These are phyloP conservation scores for Ennomos fuscantarius DNA, from an alignment of 2,888 invertebrate genomes.

Conservation along the genomic window DNA sequence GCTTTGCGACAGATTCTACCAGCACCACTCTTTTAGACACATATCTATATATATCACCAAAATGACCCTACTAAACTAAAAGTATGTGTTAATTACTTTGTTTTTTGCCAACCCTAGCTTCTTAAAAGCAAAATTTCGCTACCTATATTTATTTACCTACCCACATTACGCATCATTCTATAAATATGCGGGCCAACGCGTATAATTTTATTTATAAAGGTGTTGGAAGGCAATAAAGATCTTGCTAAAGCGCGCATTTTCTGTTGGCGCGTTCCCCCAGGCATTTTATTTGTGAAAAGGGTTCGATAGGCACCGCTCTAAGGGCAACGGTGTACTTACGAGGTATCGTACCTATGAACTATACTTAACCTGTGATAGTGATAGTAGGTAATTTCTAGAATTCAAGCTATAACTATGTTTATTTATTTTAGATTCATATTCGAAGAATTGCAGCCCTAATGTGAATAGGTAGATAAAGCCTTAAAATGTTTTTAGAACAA, in stretches of 20 bases:
- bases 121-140: slow-evolving; percentile 19
- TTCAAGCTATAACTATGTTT: neutral
- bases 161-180: slow-evolving; percentile 26
- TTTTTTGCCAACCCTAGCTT: too few relatives aligned
- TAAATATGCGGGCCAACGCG: slow-evolving; percentile 32
- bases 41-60: too few relatives aligned
- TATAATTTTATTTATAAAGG: slow-evolving; percentile 40
- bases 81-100: too few relatives aligned
- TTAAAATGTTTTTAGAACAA: too few relatives aligned
- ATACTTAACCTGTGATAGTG: slow-evolving; percentile 6
- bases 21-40: too few relatives aligned
- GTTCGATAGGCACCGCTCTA: slow-evolving; percentile 35
- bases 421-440: too few relatives aligned
- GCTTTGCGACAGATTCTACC: too few relatives aligned
- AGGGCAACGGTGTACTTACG: slow-evolving; percentile 22
- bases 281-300: slow-evolving; percentile 51
- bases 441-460: too few relatives aligned
- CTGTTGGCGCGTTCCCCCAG: slow-evolving; percentile 37
- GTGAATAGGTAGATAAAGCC: too few relatives aligned
- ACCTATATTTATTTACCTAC: slow-evolving; percentile 21
- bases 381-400: slow-evolving; percentile 7
- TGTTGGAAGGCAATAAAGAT: slow-evolving; percentile 48
- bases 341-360: slow-evolving; percentile 19
- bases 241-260: slow-evolving; percentile 47
- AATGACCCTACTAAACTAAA: too few relatives aligned